Base-by-base conservation (phyloP, 2,888 invertebrate species). In the Heteromyza rotundicornis region DNA sequence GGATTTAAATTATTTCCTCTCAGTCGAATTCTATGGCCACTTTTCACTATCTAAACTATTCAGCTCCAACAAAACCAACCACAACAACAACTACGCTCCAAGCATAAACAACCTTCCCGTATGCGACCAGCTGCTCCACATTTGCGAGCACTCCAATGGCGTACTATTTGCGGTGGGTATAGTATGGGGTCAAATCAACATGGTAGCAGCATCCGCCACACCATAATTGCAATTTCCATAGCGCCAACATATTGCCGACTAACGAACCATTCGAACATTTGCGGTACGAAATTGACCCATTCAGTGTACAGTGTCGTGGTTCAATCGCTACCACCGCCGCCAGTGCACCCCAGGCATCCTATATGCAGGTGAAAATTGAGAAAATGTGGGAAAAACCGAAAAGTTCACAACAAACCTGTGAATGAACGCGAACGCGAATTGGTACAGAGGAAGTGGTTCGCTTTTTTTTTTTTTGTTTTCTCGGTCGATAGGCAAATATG, bases 241-340 rank as follows among this genome's bases (percentile, higher is more conserved):
- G 49, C 49, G 17, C 19, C 20, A 19, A 12, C 19, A 19, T 20
- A 19, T 12, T 8, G 20, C 51, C 63, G 57, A 64, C 67, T 68
- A 70, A 71, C 71, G 69, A 68, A 67, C 68, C 69, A 68, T 70
- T 64, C 71, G 69, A 62, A 70, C 69, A 73, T 71, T 76, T 75
- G 75, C 68, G 76, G 75, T 75, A 70, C 66, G 64, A 73, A 74
- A 73, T 72, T 70, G 74, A 68, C 70, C 70, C 65, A 69, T 70
- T 68, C 68, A 66, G 59, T 62, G 62, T 57, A 56, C 64, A n/a
- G 40, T 32, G 32, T 32, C 32, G 32, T 32, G 12, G 32, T 32
- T 32, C 12, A 32, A 5, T 12, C 32, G n/a, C n/a, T n/a, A n/a
- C n/a, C n/a, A n/a, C n/a, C n/a, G n/a, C n/a, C n/a, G n/a, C n/a